Percentiles rank a stretch among this genome's conserved stretches.
phyloP scores from a whole-genome alignment of 2,888 invertebrate species.

The Torymus auratus region DNA sequence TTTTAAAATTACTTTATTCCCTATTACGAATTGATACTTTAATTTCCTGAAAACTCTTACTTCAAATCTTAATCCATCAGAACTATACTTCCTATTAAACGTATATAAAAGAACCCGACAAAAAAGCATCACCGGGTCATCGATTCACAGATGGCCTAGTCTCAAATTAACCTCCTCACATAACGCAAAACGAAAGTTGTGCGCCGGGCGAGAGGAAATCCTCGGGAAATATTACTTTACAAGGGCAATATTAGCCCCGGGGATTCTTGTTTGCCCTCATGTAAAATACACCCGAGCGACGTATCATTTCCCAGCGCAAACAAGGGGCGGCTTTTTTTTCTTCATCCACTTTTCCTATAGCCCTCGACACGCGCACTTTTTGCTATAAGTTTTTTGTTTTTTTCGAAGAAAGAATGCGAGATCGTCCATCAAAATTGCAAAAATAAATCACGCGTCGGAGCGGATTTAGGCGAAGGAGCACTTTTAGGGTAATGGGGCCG shows the following conservation, averaged over 20 bases:
- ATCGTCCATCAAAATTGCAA: constrained; percentile 30
- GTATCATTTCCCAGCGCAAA: constrained; percentile 52
- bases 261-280: constrained; percentile 43
- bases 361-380: not conserved
- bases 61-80: too few relatives aligned
- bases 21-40: too few relatives aligned
- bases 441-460: constrained; percentile 21
- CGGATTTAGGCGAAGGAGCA: constrained; percentile 5
- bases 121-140: not conserved
- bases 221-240: constrained; percentile 44
- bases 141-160: not conserved
- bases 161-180: constrained; percentile 11
- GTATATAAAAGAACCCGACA: too few relatives aligned
- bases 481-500: constrained; percentile 11
- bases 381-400: not conserved
- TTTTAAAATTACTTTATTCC: too few relatives aligned
- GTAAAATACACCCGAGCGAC: constrained; percentile 45
- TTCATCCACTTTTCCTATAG: constrained; percentile 13
- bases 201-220: constrained; percentile 23
- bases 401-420: not conserved
- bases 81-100: too few relatives aligned
- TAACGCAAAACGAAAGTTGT: not conserved
- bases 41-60: too few relatives aligned
- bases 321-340: constrained; percentile 12
- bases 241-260: constrained; percentile 50